These are phyloP conservation scores for Cosmia trapezina DNA, from an alignment of 2,888 invertebrate genomes.

Conservation along the genomic window DNA sequence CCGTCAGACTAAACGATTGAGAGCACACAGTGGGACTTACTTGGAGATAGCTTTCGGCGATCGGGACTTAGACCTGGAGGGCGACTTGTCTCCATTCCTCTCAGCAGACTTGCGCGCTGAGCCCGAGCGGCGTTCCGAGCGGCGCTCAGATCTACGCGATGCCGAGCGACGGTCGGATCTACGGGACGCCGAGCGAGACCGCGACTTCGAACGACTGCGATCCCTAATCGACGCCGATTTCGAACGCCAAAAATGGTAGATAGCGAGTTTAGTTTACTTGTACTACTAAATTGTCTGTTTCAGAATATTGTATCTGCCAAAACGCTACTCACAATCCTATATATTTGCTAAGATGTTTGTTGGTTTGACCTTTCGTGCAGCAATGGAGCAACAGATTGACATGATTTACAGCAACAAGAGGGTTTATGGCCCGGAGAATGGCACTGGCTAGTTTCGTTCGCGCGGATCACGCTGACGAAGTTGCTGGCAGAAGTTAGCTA, in stretches of 20 bases:
- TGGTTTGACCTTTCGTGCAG: background rate
- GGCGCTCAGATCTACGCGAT: constrained; percentile 75
- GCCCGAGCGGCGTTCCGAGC: constrained; percentile 71
- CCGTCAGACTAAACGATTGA: constrained; percentile 77
- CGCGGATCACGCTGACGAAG: background rate
- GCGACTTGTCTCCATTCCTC: constrained; percentile 76
- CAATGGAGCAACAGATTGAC: background rate
- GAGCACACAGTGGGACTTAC: constrained; percentile 81
- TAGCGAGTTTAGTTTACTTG: constrained; percentile 64
- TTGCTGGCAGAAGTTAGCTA: background rate
- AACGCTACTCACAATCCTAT: background rate
- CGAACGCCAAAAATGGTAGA: constrained; percentile 66
- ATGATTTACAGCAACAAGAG: background rate
- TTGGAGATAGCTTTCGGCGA: constrained; percentile 84
- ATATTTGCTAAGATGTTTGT: background rate
- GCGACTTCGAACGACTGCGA: constrained; percentile 83
- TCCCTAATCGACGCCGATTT: constrained; percentile 77
- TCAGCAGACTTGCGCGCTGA: constrained; percentile 68
- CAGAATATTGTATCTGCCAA: constrained; percentile 36
- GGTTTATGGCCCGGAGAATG: background rate
- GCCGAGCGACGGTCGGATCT: constrained; percentile 70
- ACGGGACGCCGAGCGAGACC: constrained; percentile 69
- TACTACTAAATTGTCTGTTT: constrained; percentile 41
- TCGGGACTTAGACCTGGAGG: constrained; percentile 86
- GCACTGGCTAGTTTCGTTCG: background rate